Base-by-base conservation (phyloP, 2,797 vertebrate species). In the Sebastes taczanowskii region DNA sequence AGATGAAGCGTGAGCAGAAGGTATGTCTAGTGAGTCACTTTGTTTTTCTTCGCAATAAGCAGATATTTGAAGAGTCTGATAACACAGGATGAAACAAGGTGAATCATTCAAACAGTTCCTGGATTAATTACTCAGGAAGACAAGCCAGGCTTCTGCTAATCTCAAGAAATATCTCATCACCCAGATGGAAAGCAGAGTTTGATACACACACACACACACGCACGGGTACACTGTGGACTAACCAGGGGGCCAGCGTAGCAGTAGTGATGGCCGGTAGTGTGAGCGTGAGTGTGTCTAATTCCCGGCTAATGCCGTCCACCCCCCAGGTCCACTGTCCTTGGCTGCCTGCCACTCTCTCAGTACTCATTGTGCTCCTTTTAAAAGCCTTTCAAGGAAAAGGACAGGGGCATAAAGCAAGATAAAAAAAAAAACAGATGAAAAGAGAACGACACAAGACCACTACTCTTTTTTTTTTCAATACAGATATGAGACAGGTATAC, bases 291-390 rank as follows among this genome's bases (percentile, higher is more conserved):
- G 86, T 91, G 86, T 92, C 91, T 93, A 90, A 91, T 89, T 91
- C 83, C 82, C 81, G 83, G 88, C 94, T 92, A 95, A 95, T 95
- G 88, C 92, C 76, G 78, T 86, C 83, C 86, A 87, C 83, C 91
- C 94, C 91, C 84, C 56, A 90, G 94, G 94, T 91, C 91, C 84
- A 86, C 81, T 91, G 89, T 90, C 88, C 82, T 82, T 88, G 96
- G 95, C 92, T 84, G 85, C 78, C 86, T 96, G 95, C 95, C 93
- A 93, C 29, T 74, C 89, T 89, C 89, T 87, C 87, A 90, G 92
- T 90, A 88, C 91, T 94, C 91, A 93, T 84, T 90, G 67, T 77
- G 81, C 85, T 94, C 78, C 88, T 92, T 92, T 91, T 91, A 90
- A 94, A 93, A 92, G 90, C 91, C 87, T 91, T 91, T 92, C 85